Conservation (phyloP, 2,888 invertebrate genomes). For the Argyresthia albistria region DNA sequence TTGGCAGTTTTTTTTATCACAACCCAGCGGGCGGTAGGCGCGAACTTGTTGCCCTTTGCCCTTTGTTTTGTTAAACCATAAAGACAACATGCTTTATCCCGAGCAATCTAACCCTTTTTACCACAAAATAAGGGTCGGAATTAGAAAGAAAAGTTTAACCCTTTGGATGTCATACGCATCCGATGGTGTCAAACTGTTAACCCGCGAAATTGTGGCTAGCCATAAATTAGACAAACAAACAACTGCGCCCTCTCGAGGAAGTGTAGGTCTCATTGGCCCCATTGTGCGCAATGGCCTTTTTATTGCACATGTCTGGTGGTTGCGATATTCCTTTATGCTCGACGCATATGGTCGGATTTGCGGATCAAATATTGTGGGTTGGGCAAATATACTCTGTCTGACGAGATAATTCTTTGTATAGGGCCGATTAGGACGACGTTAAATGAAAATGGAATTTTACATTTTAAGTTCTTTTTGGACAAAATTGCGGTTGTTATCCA, state of each 20-base stretch:
- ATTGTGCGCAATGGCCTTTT: conserved; percentile 42
- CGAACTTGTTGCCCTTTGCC: conserved; percentile 56
- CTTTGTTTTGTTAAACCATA: conserved; percentile 41
- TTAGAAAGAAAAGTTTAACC: conserved; percentile 32
- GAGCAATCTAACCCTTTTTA: neutral
- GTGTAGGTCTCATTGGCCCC: conserved; percentile 19
- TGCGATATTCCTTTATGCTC: conserved; percentile 34
- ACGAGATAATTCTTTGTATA: too few relatives aligned
- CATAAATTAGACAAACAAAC: conserved; percentile 13
- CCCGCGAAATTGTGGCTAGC: conserved; percentile 21
- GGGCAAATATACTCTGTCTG: too few relatives aligned
- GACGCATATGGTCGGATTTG: conserved; percentile 43
- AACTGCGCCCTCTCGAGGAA: conserved; percentile 16
- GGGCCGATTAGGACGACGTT: too few relatives aligned
- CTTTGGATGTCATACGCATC: conserved; percentile 35
- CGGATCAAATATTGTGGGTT: conserved; percentile 1
- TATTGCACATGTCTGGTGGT: conserved; percentile 47
- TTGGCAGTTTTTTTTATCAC: conserved; percentile 24
- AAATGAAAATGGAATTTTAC: too few relatives aligned
- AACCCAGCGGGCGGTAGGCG: conserved; percentile 49
- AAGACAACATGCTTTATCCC: conserved; percentile 43
- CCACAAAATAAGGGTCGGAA: neutral
- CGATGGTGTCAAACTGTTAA: conserved; percentile 18
- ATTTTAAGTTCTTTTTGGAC: too few relatives aligned
- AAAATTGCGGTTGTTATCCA: too few relatives aligned